Percentiles rank a stretch among this genome's conserved stretches.
Conservation (phyloP, 2,113 vertebrate species). For the Petrocephalus microphthalmus region DNA sequence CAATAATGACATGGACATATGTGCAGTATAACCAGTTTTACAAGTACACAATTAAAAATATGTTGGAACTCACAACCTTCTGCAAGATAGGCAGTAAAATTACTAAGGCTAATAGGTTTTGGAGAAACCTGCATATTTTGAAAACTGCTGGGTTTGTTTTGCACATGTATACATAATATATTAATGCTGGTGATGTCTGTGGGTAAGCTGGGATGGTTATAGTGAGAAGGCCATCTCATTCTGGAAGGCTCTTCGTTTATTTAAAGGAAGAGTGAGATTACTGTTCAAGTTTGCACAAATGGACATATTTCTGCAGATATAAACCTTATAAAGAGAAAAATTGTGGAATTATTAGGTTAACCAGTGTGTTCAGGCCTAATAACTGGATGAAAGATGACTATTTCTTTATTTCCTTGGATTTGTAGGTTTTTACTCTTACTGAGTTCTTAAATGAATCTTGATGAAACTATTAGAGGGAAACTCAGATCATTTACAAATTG, state of each 20-base stretch:
- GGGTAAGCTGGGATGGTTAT: not conserved
- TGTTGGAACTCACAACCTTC: not conserved
- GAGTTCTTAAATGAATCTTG: not conserved
- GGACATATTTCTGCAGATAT: not conserved
- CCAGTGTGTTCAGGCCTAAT: not conserved
- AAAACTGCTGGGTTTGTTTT: not conserved
- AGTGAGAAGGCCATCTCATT: not conserved
- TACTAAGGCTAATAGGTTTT: not conserved
- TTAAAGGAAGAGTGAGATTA: not conserved
- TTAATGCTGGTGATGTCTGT: not conserved
- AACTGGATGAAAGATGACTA: not conserved
- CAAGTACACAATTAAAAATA: not conserved
- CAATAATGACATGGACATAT: not conserved
- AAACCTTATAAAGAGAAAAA: not conserved
- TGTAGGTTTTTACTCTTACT: not conserved
- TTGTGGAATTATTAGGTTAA: not conserved
- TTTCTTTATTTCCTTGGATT: not conserved
- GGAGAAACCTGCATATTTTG: constrained; percentile 1
- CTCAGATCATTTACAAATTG: not conserved
- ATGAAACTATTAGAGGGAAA: not conserved
- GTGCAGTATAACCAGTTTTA: not conserved
- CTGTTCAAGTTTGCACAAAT: not conserved
- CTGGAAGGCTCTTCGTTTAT: not conserved
- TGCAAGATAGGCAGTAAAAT: not conserved
- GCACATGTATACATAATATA: not conserved